Conservation (phyloP, 2,113 vertebrate species). For the Acinonyx jubatus region DNA sequence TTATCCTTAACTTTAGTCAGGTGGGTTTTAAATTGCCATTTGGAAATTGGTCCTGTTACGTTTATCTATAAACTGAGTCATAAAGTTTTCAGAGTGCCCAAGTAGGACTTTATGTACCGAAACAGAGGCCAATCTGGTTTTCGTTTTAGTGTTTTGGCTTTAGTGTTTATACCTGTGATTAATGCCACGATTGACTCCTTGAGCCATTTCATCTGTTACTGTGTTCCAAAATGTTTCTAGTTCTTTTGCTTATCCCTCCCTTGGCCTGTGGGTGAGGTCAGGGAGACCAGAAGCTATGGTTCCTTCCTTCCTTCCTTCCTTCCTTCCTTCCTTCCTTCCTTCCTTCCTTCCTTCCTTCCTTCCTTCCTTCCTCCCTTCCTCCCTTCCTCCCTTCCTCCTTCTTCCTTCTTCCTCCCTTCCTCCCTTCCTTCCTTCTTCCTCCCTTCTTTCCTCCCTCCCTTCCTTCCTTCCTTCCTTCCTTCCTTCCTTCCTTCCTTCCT, state of each 20-base stretch:
- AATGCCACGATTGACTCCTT: background rate
- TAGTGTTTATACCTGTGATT: background rate
- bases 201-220: background rate
- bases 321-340: too few species aligned
- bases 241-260: background rate
- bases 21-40: constrained; percentile 3
- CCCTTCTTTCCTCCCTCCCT: too few species aligned
- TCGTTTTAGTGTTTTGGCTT: background rate
- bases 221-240: background rate
- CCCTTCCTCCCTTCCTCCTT: too few species aligned
- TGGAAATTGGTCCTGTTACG: background rate
- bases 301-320: too few species aligned
- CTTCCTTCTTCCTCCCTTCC: too few species aligned
- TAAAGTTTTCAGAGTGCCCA: background rate
- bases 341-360: too few species aligned
- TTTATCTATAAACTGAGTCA: background rate
- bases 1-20: background rate
- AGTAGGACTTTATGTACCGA: background rate
- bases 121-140: background rate
- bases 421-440: too few species aligned
- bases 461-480: too few species aligned
- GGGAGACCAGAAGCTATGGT: background rate
- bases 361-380: fast-evolving
- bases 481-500: too few species aligned
- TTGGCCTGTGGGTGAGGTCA: background rate